Conservation (phyloP, 1,140 invertebrate genomes). For the Aphelenchoides fujianensis region DNA sequence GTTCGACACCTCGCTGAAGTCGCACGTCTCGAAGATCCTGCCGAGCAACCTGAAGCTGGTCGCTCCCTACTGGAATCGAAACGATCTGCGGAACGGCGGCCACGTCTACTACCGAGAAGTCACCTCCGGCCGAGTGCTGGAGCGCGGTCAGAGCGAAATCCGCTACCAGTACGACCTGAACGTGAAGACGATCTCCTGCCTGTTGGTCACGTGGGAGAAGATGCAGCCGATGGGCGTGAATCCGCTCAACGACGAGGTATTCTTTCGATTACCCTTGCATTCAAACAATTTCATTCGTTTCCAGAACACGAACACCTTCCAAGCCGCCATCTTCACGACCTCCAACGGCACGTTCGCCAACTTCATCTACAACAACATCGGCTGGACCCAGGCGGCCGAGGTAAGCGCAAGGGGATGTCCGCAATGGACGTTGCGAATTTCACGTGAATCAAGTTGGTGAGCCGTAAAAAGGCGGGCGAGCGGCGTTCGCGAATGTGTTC, state of each 20-base stretch:
- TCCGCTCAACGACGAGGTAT: constrained; percentile 34
- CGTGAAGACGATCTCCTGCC: constrained; percentile 50
- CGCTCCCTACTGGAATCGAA: constrained; percentile 61
- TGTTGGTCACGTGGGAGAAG: constrained; percentile 62
- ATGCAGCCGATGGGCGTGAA: constrained; percentile 48
- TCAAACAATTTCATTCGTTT: constrained; percentile 19
- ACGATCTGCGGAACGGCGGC: constrained; percentile 59
- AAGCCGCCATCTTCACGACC: constrained; percentile 60
- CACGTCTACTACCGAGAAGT: constrained; percentile 57
- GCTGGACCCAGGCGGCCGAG: constrained; percentile 62
- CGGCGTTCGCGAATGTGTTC: no score
- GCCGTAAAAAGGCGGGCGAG: neutral
- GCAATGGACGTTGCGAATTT: neutral
- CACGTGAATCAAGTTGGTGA: neutral
- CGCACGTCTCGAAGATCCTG: constrained; percentile 55
- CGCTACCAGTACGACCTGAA: constrained; percentile 61
- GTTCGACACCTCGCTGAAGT: constrained; percentile 48
- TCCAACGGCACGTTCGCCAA: constrained; percentile 60
- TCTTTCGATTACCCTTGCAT: constrained; percentile 17
- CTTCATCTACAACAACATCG: constrained; percentile 62
- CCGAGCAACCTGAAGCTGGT: constrained; percentile 45
- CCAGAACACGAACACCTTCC: constrained; percentile 62
- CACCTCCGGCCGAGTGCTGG: constrained; percentile 54
- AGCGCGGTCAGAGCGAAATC: constrained; percentile 60
- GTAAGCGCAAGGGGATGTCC: constrained; percentile 25